Conservation (phyloP, 2,888 invertebrate genomes). For the Lithophane semibrunnea region DNA sequence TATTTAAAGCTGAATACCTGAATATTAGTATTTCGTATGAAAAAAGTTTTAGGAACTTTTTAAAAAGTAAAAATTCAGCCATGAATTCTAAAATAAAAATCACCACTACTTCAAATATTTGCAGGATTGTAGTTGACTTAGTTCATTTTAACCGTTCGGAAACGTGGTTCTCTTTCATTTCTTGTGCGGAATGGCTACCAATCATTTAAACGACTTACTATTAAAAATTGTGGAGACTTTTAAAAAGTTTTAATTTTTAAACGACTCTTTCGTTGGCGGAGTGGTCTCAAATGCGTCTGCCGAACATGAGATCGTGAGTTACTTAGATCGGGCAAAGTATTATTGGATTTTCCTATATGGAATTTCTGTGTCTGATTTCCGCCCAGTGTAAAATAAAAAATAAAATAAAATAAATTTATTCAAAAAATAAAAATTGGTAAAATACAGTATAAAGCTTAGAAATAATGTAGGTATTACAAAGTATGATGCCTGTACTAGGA, state of each 20-base stretch:
- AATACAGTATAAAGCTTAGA: too few relatives aligned
- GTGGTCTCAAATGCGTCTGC: neutral
- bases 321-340: too few relatives aligned
- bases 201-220: constrained; percentile 2
- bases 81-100: constrained; percentile 30
- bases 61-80: neutral
- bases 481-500: too few relatives aligned
- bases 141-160: constrained; percentile 50
- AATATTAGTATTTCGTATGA: neutral
- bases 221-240: neutral
- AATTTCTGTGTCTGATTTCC: neutral
- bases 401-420: too few relatives aligned
- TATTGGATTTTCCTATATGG: neutral
- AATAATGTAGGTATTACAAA: too few relatives aligned
- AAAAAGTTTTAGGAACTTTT: neutral
- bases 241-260: neutral
- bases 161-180: constrained; percentile 45
- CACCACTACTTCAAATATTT: constrained; percentile 43
- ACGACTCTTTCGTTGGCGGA: too few relatives aligned
- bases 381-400: too few relatives aligned
- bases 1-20: neutral
- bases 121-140: constrained; percentile 41
- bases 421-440: too few relatives aligned
- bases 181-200: neutral
- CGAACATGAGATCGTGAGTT: neutral